Conservation (phyloP, 2,797 vertebrate genomes). For the Merluccius polli region DNA sequence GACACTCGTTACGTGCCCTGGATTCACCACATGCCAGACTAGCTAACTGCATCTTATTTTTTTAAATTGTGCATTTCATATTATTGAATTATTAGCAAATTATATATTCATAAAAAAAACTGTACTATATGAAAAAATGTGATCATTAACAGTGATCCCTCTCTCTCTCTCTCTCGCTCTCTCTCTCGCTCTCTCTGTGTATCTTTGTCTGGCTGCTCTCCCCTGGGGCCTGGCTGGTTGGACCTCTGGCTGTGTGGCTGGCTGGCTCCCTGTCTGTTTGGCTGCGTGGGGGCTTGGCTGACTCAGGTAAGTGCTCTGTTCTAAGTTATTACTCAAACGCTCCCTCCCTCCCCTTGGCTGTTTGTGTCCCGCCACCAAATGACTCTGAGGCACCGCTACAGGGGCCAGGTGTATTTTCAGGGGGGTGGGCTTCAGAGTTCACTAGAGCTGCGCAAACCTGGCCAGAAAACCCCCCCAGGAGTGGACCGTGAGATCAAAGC, state of each 20-base stretch:
- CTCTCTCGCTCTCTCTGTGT: not conserved
- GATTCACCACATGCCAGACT: too few species aligned
- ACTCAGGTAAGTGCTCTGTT: conserved; percentile 69
- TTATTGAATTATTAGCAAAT: not conserved
- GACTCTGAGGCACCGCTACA: conserved; percentile 10
- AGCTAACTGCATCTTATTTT: too few species aligned
- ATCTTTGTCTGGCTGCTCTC: conserved; percentile 3
- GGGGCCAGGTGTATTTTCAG: not conserved
- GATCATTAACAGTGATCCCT: not conserved
- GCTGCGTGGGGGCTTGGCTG: conserved; percentile 25
- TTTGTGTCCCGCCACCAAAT: conserved; percentile 26
- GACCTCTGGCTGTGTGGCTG: not conserved
- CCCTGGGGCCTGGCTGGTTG: not conserved
- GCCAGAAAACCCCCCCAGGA: not conserved
- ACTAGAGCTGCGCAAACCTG: not conserved
- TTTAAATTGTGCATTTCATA: too few species aligned
- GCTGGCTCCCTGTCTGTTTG: conserved; percentile 19
- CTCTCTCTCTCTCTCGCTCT: too few species aligned
- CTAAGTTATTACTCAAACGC: conserved; percentile 57
- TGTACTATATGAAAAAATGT: not conserved
- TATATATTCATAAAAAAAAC: not conserved
- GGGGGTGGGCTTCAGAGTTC: not conserved
- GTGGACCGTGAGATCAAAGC: conserved; percentile 18
- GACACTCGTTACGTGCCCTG: too few species aligned
- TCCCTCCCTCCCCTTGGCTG: conserved; percentile 37